Conservation (phyloP, 2,888 invertebrate genomes). For the Cheilosia pagana region DNA sequence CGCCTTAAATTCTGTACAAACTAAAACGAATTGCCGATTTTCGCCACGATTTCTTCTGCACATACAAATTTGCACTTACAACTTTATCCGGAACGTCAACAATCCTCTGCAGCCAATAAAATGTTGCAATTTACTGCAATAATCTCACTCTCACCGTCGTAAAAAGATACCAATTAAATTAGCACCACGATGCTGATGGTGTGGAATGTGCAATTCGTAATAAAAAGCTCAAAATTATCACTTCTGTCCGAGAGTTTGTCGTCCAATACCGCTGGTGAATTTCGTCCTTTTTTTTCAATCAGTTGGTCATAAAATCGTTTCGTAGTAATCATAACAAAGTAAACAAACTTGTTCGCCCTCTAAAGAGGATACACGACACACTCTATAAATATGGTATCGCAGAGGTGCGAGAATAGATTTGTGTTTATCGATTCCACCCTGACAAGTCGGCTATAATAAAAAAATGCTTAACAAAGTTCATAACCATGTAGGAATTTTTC, state of each 20-base stretch:
- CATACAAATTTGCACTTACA: neutral
- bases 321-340: conserved; percentile 14
- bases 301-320: conserved; percentile 13
- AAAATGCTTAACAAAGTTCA: conserved; percentile 1
- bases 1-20: too few species aligned
- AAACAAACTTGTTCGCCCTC: conserved; percentile 26
- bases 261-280: neutral
- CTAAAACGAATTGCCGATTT: neutral
- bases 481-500: conserved; percentile 32
- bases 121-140: conserved; percentile 25
- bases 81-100: conserved; percentile 17
- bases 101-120: conserved; percentile 11
- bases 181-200: conserved; percentile 42
- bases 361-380: neutral
- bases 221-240: conserved; percentile 60
- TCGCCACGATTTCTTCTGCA: neutral
- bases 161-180: conserved; percentile 40
- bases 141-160: conserved; percentile 37
- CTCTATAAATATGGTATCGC: neutral
- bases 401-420: conserved; percentile 40
- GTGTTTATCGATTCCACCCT: conserved; percentile 27
- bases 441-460: conserved; percentile 7
- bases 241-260: conserved; percentile 6
- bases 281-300: conserved; percentile 34
- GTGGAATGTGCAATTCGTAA: conserved; percentile 64